phyloP scores from a whole-genome alignment of 2,113 vertebrate genomes.

The Peucedramus taeniatus region DNA sequence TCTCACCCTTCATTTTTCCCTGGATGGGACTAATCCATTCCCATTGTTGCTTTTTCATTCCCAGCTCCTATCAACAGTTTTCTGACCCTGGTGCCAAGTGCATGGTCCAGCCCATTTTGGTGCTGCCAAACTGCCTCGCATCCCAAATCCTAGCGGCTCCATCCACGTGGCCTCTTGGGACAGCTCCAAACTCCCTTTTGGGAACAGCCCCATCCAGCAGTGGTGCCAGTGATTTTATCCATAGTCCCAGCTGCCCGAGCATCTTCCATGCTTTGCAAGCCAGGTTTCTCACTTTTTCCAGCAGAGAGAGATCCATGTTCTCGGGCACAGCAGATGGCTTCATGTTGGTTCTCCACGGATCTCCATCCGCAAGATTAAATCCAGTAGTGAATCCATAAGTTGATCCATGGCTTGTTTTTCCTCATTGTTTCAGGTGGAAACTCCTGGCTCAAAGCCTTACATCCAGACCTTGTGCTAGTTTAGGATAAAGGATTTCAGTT shows the following conservation, averaged over 20 bases:
- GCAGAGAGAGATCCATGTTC: background rate
- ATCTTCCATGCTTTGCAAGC: background rate
- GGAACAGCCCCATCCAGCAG: background rate
- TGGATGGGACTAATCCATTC: background rate
- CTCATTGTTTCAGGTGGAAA: background rate
- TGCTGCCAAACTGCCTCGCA: background rate
- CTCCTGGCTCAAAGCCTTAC: accelerated
- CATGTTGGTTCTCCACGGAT: accelerated
- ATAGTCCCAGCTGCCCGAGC: accelerated
- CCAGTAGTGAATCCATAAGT: accelerated
- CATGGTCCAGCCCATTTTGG: background rate
- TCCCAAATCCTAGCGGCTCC: background rate
- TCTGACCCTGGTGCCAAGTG: background rate
- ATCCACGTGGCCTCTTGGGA: background rate
- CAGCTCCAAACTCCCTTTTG: background rate
- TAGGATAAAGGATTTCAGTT: background rate
- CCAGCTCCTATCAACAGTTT: background rate
- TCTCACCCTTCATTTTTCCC: background rate
- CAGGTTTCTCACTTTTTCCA: background rate
- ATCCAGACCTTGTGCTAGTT: background rate
- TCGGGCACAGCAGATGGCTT: accelerated
- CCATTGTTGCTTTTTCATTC: background rate
- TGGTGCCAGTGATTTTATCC: background rate
- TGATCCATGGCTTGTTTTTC: background rate
- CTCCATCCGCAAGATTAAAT: background rate